Evolutionary conservation across 2,797 vertebrate genomes (phyloP).

Genomic region (Pantherophis vulpinus): DNA sequence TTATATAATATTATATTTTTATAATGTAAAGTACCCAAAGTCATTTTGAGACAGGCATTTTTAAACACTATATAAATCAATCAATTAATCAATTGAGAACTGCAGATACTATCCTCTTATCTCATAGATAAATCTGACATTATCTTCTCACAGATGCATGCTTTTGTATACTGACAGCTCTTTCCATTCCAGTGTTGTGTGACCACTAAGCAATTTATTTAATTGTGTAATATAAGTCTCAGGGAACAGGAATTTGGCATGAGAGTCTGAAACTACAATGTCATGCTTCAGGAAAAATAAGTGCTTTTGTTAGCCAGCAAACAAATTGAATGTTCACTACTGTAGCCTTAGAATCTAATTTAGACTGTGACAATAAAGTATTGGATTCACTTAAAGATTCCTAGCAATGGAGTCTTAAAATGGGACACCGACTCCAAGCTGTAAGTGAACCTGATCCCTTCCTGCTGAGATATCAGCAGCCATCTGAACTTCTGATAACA

Average conservation of each 20-base stretch:
- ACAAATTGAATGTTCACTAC: background rate
- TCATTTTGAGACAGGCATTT: background rate
- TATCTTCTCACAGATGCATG: slow-evolving; percentile 1
- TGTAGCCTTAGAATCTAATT: background rate
- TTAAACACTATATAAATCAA: background rate
- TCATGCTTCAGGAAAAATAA: slow-evolving; percentile 17
- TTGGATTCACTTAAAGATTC: background rate
- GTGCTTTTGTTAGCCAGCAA: slow-evolving; percentile 10
- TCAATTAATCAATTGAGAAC: background rate
- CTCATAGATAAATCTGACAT: slow-evolving; percentile 23
- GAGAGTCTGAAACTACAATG: slow-evolving; percentile 28
- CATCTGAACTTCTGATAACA: background rate
- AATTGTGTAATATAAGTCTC: slow-evolving; percentile 6
- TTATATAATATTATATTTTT: background rate
- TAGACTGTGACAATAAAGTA: background rate
- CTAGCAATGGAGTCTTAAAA: background rate
- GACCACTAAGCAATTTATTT: slow-evolving; percentile 1
- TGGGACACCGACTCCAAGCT: background rate
- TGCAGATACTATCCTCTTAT: slow-evolving; percentile 16
- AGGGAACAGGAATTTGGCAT: slow-evolving; percentile 21
- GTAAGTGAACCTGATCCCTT: background rate
- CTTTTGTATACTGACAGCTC: background rate
- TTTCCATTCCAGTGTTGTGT: slow-evolving; percentile 26
- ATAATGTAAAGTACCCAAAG: background rate
- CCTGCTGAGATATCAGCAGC: background rate